A percentile compares a stretch with the other conserved stretches of the same genome.
Evolutionary conservation across 2,113 vertebrate genomes (phyloP).

Genomic region (Nymphicus hollandicus): DNA sequence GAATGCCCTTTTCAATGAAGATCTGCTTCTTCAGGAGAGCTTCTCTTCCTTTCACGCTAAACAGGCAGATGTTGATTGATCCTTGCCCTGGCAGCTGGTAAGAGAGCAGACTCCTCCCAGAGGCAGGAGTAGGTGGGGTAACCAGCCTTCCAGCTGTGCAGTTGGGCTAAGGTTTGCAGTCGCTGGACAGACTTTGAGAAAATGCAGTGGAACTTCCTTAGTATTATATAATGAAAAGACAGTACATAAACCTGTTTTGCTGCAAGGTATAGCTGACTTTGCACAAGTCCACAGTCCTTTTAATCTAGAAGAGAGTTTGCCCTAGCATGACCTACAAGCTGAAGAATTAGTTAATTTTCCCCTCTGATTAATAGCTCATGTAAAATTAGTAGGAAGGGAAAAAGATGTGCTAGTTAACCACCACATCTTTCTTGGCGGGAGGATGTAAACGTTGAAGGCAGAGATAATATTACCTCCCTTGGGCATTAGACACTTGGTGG

Average conservation of each 20-base stretch:
- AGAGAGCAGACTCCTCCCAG: background rate
- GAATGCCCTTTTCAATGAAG: background rate
- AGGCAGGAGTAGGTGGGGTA: background rate
- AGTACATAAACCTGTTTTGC: background rate
- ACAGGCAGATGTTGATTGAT: background rate
- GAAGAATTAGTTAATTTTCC: constrained; percentile 59
- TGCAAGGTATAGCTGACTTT: background rate
- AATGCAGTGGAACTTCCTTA: background rate
- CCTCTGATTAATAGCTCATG: constrained; percentile 61
- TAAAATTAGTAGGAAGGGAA: constrained; percentile 62
- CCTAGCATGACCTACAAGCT: constrained; percentile 60
- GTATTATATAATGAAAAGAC: background rate
- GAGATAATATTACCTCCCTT: constrained; percentile 72
- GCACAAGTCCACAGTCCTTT: background rate
- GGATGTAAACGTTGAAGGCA: constrained; percentile 60
- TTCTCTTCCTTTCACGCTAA: background rate
- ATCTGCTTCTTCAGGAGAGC: background rate
- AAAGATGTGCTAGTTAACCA: constrained; percentile 50
- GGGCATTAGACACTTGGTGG: constrained; percentile 53
- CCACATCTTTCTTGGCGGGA: constrained; percentile 10
- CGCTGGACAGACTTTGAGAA: background rate
- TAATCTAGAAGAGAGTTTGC: constrained; percentile 26
- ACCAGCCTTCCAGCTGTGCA: background rate
- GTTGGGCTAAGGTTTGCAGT: background rate
- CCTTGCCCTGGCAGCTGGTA: background rate